Conservation (phyloP, 2,113 vertebrate genomes). For the Pongo abelii region DNA sequence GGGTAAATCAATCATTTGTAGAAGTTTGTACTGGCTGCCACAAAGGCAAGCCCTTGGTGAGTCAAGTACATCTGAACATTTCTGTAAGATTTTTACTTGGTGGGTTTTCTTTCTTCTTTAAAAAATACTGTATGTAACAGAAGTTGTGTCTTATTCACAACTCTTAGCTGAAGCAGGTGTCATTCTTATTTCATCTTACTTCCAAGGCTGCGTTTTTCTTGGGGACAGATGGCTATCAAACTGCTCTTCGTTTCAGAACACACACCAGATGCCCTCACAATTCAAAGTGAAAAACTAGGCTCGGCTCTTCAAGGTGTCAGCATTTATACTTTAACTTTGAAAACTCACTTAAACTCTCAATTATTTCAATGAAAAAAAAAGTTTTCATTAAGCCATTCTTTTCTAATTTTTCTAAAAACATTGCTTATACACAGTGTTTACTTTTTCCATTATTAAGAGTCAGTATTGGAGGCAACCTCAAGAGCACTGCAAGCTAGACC, state of each 20-base stretch:
- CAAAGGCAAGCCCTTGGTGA: not conserved
- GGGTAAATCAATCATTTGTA: not conserved
- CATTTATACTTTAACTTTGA: not conserved
- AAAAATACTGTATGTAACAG: not conserved
- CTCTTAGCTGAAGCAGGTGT: not conserved
- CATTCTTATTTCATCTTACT: constrained; percentile 31
- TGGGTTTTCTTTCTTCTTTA: not conserved
- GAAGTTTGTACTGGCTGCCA: not conserved
- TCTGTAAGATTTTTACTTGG: not conserved
- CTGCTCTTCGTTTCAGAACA: constrained; percentile 4
- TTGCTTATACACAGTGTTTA: not conserved
- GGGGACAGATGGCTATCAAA: constrained; percentile 60
- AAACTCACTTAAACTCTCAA: constrained; percentile 23
- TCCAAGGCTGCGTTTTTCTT: constrained; percentile 45
- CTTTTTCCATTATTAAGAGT: not conserved
- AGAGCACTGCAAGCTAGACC: not conserved
- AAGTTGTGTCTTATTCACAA: constrained; percentile 6
- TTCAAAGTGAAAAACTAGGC: not conserved
- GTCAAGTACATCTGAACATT: not conserved
- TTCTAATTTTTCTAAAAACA: not conserved
- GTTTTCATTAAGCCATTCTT: not conserved
- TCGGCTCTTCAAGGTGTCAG: constrained; percentile 3
- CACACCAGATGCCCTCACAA: constrained; percentile 28
- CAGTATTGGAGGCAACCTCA: not conserved
- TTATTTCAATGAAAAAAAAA: not conserved